Evolutionary conservation across 1,140 invertebrate genomes (phyloP).

Genomic region (Phenacoccus solenopsis): DNA sequence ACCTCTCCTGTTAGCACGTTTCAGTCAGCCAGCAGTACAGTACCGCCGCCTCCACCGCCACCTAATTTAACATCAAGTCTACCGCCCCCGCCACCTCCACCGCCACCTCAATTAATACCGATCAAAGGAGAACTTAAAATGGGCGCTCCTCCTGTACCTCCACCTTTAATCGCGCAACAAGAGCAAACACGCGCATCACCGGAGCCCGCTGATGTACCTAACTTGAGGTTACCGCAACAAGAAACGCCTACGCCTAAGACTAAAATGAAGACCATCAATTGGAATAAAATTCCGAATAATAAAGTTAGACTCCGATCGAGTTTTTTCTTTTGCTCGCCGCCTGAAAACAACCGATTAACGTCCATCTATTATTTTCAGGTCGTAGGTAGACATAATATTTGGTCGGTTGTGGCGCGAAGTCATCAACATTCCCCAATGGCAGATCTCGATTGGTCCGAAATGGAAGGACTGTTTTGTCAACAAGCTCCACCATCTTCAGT

Average conservation of each 20-base stretch:
- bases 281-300: conserved; percentile 82
- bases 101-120: conserved; percentile 32
- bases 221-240: conserved; percentile 57
- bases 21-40: conserved; percentile 34
- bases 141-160: conserved; percentile 32
- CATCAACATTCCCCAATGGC: conserved; percentile 66
- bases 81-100: conserved; percentile 33
- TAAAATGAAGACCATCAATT: conserved; percentile 92
- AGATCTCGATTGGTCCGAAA: conserved; percentile 78
- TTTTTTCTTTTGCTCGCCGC: not conserved
- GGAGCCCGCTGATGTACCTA: conserved; percentile 28
- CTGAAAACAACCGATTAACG: not conserved
- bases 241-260: conserved; percentile 73
- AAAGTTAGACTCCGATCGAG: conserved; percentile 46
- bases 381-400: conserved; percentile 77
- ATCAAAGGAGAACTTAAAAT: conserved; percentile 19
- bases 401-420: conserved; percentile 74
- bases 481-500: conserved; percentile 42
- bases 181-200: conserved; percentile 30
- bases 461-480: conserved; percentile 84
- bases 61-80: conserved; percentile 33
- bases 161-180: conserved; percentile 27
- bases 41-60: conserved; percentile 35
- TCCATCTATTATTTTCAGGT: conserved; percentile 39
- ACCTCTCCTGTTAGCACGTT: conserved; percentile 34